Evolutionary conservation across 2,113 vertebrate genomes (phyloP), one percentile per base, ranked within the genome.

Genomic region (Caranx melampygus): DNA sequence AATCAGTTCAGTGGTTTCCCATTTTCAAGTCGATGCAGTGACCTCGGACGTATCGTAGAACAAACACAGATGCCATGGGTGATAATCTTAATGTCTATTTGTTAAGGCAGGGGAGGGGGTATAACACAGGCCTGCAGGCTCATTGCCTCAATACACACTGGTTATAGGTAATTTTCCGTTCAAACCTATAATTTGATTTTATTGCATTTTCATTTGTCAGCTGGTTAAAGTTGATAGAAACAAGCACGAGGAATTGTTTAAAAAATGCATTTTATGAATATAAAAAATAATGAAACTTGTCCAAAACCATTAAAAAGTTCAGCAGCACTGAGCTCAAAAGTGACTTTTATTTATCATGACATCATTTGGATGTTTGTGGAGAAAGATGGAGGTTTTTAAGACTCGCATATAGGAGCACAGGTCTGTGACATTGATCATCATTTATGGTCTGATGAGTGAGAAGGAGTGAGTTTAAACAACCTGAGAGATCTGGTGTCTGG

Each of bases 51-150:
- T 52, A 37, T 55, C 18, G 60, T 49, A 49, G 34, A 45, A 82
- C 31, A 59, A 81, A 83, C 69, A 83, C 20, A 40, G 57, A 81
- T 59, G 60, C 8, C 42, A 49, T 35, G 61, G 61, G 37, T 62
- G 69, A 65, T 65, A 45, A 81, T 61, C 21, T 35, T 58, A 57
- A 82, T 44, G 45, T 70, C n/a, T 55, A 42, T 74, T 78, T 51
- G 62, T 54, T 31, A 35, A 35, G 26, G 31, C 9, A 34, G 44
- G 44, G 18, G 3, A 20, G 31, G 5, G 42, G 6, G 21, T 14
- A 26, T 26, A 21, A 34, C 52, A 52, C 44, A 45, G 59, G 83
- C 26, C 42, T 45, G 4, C 13, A 63, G 8, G 52, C 52, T 54
- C 34, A n/a, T 21, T 63, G 58, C 37, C 26, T 69, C 10, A 44